A percentile compares a stretch with the other conserved stretches of the same genome.
Evolutionary conservation across 2,888 invertebrate species (phyloP).

Genomic region (Cheilosia scutellata): DNA sequence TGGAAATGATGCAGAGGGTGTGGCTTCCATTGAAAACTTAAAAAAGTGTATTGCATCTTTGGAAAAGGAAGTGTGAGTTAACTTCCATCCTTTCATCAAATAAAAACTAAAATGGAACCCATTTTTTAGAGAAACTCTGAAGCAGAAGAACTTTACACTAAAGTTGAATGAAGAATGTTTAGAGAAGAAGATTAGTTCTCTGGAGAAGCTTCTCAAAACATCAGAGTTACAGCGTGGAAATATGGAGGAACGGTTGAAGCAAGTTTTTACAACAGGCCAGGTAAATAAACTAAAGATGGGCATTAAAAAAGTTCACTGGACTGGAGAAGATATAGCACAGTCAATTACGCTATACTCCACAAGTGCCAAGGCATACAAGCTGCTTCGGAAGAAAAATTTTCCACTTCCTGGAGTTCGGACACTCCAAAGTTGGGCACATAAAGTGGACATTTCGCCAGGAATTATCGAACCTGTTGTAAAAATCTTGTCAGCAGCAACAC

Average conservation of each 20-base stretch:
- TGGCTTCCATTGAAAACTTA: background rate
- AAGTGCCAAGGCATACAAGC: constrained; percentile 40
- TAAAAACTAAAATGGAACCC: background rate
- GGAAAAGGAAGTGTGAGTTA: constrained; percentile 5
- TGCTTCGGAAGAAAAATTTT: constrained; percentile 42
- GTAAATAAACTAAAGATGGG: constrained; percentile 46
- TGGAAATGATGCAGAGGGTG: background rate
- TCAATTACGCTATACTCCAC: constrained; percentile 53
- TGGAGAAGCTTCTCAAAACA: constrained; percentile 2
- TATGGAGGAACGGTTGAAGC: constrained; percentile 8
- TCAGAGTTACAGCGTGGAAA: constrained; percentile 1
- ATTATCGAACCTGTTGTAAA: constrained; percentile 66
- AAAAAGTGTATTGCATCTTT: background rate
- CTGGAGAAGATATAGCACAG: constrained; percentile 31
- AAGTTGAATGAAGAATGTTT: background rate
- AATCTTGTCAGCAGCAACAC: constrained; percentile 37
- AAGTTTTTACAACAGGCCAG: constrained; percentile 37
- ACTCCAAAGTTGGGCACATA: constrained; percentile 36
- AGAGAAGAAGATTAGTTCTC: background rate
- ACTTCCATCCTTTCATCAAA: background rate
- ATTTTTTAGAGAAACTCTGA: background rate
- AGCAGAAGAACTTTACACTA: background rate
- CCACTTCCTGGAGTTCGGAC: constrained; percentile 53
- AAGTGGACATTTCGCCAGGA: constrained; percentile 24
- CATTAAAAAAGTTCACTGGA: constrained; percentile 27